Conservation (phyloP, 2,797 vertebrate species). For the Molossus alvarezi region DNA sequence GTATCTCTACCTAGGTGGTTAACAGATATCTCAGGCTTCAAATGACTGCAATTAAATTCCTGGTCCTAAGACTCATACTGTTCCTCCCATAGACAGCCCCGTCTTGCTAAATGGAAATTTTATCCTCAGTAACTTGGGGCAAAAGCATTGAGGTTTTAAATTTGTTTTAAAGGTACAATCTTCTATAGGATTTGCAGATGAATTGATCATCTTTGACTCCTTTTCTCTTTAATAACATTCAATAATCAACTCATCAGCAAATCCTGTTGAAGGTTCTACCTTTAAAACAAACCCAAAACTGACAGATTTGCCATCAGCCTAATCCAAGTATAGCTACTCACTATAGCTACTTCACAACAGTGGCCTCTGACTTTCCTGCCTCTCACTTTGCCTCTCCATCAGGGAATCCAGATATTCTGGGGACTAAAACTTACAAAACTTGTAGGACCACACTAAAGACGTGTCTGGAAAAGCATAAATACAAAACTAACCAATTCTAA, state of each 20-base stretch:
- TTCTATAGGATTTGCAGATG: not conserved
- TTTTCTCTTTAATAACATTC: not conserved
- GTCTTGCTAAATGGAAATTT: not conserved
- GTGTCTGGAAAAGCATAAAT: not conserved
- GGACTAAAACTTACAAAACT: not conserved
- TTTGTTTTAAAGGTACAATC: not conserved
- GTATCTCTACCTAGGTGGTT: not conserved
- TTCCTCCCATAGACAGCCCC: not conserved
- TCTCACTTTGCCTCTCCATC: not conserved
- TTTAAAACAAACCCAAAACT: not conserved
- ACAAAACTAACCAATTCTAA: constrained; percentile 13
- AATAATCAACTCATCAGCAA: constrained; percentile 20
- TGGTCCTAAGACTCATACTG: not conserved
- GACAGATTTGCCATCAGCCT: not conserved
- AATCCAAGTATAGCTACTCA: not conserved
- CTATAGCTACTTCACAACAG: not conserved
- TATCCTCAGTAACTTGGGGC: not conserved
- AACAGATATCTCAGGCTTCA: not conserved
- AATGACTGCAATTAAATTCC: not conserved
- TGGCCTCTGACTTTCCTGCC: not conserved
- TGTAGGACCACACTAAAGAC: not conserved
- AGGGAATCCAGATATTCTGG: not conserved
- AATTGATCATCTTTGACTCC: not conserved
- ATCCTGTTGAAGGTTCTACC: not conserved
- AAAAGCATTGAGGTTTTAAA: not conserved